phyloP scores from a whole-genome alignment of 2,888 invertebrate species.

The Caenorhabditis imperialis region DNA sequence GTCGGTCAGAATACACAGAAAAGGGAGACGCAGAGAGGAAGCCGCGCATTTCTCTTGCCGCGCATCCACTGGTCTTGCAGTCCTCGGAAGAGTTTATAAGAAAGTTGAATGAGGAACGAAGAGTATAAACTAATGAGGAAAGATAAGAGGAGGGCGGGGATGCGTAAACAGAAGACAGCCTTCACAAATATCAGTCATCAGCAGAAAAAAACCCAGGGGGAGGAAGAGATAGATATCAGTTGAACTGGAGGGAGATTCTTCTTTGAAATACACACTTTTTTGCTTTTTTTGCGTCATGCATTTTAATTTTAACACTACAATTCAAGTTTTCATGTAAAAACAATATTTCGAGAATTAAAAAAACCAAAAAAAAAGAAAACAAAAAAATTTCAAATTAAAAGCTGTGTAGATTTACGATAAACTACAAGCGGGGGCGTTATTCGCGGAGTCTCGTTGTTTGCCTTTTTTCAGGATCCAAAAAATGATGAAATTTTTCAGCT shows the following conservation, averaged over 20 bases:
- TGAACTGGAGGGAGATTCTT: constrained; percentile 19
- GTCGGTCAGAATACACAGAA: constrained; percentile 12
- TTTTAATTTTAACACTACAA: background rate
- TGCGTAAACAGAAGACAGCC: background rate
- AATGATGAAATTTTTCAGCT: constrained; percentile 19
- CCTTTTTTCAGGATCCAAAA: constrained; percentile 20
- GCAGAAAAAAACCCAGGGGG: constrained; percentile 4
- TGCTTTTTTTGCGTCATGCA: background rate
- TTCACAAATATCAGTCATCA: constrained; percentile 10
- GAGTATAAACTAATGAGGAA: too few species aligned
- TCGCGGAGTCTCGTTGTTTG: constrained; percentile 45
- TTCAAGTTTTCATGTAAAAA: background rate
- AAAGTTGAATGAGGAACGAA: too few species aligned
- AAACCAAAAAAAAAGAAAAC: background rate
- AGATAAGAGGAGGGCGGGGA: too few species aligned
- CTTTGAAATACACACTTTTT: constrained; percentile 10
- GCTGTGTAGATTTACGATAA: constrained; percentile 38
- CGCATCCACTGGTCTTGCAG: constrained; percentile 34
- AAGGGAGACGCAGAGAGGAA: constrained; percentile 17
- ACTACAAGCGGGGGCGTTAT: constrained; percentile 12
- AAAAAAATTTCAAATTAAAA: constrained; percentile 7
- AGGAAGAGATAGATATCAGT: constrained; percentile 46
- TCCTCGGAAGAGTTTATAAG: too few species aligned
- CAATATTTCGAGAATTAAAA: too few species aligned
- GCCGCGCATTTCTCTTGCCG: constrained; percentile 23